A percentile compares a stretch with the other conserved stretches of the same genome.
Conservation (phyloP, 2,797 vertebrate species). For the Urocyon cinereoargenteus region DNA sequence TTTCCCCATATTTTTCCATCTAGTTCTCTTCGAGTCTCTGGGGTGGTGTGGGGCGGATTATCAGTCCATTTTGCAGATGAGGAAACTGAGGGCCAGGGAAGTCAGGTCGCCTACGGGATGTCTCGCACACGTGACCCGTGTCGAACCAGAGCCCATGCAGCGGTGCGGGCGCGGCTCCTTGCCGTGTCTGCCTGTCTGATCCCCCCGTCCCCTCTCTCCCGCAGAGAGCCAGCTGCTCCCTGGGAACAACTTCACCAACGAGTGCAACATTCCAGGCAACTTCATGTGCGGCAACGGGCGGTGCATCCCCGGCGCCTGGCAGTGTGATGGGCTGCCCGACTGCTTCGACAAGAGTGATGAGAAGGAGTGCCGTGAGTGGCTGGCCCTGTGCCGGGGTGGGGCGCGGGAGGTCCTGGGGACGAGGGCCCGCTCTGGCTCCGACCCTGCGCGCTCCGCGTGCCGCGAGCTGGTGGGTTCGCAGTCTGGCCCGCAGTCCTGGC, state of each 20-base stretch:
- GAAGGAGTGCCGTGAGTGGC: constrained; percentile 96
- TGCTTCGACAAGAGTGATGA: constrained; percentile 98
- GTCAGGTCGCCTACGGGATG: fast-evolving
- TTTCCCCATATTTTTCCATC: not conserved
- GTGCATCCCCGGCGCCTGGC: constrained; percentile 95
- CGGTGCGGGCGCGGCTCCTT: fast-evolving
- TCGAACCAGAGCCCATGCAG: too few relatives aligned
- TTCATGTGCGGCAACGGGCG: constrained; percentile 97
- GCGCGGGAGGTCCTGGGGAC: not conserved
- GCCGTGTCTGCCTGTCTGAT: not conserved
- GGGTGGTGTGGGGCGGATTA: not conserved
- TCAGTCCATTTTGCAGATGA: not conserved
- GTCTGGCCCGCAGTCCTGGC: not conserved
- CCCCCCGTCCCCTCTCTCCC: constrained; percentile 12
- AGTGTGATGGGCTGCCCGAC: constrained; percentile 95
- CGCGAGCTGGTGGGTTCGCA: not conserved
- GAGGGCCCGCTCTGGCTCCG: not conserved
- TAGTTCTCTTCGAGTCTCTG: not conserved
- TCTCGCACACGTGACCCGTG: fast-evolving
- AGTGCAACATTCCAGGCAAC: constrained; percentile 98
- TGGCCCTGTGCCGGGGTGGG: fast-evolving
- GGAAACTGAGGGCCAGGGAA: not conserved
- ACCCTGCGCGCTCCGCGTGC: not conserved
- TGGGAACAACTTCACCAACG: constrained; percentile 96
- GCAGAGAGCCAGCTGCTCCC: constrained; percentile 96